Conservation (phyloP, 2,113 vertebrate genomes). For the Ifrita kowaldi region DNA sequence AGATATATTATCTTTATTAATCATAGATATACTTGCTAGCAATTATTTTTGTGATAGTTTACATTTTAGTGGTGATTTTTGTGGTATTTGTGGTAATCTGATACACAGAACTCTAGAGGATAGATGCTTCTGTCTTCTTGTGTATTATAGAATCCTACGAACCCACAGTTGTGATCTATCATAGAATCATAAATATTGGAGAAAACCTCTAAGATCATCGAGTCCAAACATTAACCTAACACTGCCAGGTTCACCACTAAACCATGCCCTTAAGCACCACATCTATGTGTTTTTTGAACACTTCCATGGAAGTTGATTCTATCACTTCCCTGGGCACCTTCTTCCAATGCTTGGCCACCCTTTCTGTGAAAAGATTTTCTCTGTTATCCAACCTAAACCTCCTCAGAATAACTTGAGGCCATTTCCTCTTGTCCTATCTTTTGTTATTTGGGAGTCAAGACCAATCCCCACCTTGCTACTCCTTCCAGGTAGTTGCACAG, state of each 20-base stretch:
- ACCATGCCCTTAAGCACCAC: background rate
- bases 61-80: background rate
- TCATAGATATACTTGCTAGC: background rate
- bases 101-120: background rate
- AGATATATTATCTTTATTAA: background rate
- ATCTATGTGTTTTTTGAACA: background rate
- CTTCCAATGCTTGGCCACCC: background rate
- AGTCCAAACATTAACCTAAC: background rate
- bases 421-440: background rate
- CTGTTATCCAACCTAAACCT: background rate
- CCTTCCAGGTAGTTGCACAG: background rate
- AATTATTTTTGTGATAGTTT: background rate
- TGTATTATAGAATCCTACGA: rapidly evolving
- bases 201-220: background rate
- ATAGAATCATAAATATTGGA: background rate
- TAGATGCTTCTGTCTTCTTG: background rate
- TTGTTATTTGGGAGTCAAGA: background rate
- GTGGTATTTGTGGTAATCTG: background rate
- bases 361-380: background rate
- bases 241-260: background rate
- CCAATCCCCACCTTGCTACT: background rate
- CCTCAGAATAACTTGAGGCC: background rate
- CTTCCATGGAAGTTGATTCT: background rate
- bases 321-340: background rate
- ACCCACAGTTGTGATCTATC: background rate